Conservation (phyloP, 1,140 invertebrate genomes). For the Drosophila pseudoobscura region DNA sequence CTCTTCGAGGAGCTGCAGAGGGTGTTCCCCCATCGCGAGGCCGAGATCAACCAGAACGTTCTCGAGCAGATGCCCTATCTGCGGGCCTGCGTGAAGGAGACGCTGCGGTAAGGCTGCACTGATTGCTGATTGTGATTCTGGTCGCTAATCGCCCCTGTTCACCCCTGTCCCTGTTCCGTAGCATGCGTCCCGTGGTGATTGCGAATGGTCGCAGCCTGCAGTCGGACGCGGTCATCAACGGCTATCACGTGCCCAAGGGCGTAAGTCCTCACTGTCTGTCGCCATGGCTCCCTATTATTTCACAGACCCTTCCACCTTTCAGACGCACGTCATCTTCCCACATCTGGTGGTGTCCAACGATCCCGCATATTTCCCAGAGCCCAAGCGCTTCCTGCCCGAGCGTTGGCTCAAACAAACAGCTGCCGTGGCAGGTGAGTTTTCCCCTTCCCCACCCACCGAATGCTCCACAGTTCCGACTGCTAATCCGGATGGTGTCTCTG, state of each 20-base stretch:
- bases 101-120: slow-evolving; percentile 87
- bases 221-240: slow-evolving; percentile 90
- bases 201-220: slow-evolving; percentile 92
- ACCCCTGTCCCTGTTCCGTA: slow-evolving; percentile 63
- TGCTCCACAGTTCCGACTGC: not conserved
- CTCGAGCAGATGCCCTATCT: slow-evolving; percentile 91
- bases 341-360: slow-evolving; percentile 91
- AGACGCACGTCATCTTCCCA: slow-evolving; percentile 92
- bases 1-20: slow-evolving; percentile 88
- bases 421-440: slow-evolving; percentile 47
- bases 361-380: slow-evolving; percentile 88
- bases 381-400: slow-evolving; percentile 89
- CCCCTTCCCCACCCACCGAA: not conserved
- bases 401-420: slow-evolving; percentile 87
- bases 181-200: slow-evolving; percentile 94
- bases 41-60: slow-evolving; percentile 86
- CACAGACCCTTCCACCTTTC: slow-evolving; percentile 53
- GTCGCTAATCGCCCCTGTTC: not conserved
- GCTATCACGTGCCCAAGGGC: slow-evolving; percentile 94
- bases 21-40: slow-evolving; percentile 85
- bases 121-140: not conserved
- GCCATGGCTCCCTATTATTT: not conserved
- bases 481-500: not conserved
- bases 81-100: slow-evolving; percentile 95
- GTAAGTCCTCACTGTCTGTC: slow-evolving; percentile 84